Evolutionary conservation across 2,797 vertebrate species (phyloP).

Genomic region (Leptatherina wallacei): DNA sequence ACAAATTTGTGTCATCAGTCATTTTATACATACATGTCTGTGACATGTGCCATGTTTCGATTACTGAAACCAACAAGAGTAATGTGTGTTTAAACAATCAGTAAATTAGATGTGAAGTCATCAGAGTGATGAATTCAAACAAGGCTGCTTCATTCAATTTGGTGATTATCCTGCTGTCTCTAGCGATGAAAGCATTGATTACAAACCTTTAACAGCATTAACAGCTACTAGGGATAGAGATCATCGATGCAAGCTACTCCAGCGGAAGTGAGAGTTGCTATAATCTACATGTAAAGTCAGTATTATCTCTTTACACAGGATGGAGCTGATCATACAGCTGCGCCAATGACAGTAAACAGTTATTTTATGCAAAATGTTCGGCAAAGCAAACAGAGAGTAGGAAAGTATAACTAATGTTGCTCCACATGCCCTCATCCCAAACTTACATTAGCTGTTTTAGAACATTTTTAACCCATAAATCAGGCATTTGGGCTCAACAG

Average conservation of each 20-base stretch:
- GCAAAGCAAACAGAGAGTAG: background rate
- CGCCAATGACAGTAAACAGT: background rate
- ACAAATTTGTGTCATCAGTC: background rate
- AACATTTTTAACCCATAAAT: background rate
- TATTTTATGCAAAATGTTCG: background rate
- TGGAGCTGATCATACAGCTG: conserved; percentile 2
- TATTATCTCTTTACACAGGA: background rate
- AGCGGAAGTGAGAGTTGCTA: conserved; percentile 13
- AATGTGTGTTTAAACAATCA: conserved; percentile 13
- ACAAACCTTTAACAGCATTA: conserved; percentile 15
- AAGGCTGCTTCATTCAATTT: conserved; percentile 8
- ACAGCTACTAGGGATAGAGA: conserved; percentile 31
- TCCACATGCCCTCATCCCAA: background rate
- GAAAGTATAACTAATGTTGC: background rate
- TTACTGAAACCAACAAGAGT: background rate
- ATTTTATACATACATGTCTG: background rate
- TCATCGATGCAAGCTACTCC: conserved; percentile 2
- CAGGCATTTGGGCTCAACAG: background rate
- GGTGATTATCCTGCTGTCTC: conserved; percentile 27
- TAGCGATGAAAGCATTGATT: conserved; percentile 22
- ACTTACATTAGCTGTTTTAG: background rate
- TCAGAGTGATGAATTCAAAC: conserved; percentile 16
- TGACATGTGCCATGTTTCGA: conserved; percentile 19
- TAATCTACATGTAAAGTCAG: conserved; percentile 2
- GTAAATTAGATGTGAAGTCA: conserved; percentile 9